phyloP scores from a whole-genome alignment of 1,140 invertebrate genomes.

The Drosophila virilis region DNA sequence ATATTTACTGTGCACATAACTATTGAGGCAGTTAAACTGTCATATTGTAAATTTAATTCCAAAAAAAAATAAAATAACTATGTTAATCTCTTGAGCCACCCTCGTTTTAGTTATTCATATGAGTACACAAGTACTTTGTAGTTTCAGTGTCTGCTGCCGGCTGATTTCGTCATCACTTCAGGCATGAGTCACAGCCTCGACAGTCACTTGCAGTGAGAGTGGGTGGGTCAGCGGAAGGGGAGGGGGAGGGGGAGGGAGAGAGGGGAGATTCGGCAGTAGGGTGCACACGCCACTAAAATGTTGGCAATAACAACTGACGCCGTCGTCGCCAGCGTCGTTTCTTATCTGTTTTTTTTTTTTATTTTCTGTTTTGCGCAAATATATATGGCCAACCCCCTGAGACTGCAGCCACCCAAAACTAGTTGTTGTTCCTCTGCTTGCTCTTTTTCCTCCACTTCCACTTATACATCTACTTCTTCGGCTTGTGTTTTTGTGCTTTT shows the following conservation, averaged over 20 bases:
- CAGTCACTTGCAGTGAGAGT: background rate
- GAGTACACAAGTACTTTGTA: slow-evolving; percentile 28
- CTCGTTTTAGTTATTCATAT: slow-evolving; percentile 36
- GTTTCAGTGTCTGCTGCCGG: slow-evolving; percentile 41
- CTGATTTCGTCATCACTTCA: slow-evolving; percentile 60
- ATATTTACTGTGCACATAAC: no score
- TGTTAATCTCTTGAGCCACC: background rate
- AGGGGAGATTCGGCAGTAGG: background rate
- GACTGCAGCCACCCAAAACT: slow-evolving; percentile 49
- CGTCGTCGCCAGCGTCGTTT: slow-evolving; percentile 30
- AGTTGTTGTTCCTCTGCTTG: slow-evolving; percentile 23
- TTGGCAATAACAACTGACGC: slow-evolving; percentile 66
- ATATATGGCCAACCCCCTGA: slow-evolving; percentile 37
- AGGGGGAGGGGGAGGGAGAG: no score
- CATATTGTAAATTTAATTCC: background rate
- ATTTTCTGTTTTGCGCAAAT: slow-evolving; percentile 20
- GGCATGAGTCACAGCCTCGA: slow-evolving; percentile 48
- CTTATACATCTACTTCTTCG: background rate
- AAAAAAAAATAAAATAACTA: background rate
- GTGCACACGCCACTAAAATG: slow-evolving; percentile 40
- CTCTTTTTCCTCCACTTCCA: background rate
- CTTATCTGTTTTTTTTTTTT: slow-evolving; percentile 28
- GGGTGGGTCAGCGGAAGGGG: background rate
- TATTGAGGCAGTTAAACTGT: no score
- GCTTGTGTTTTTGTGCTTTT: slow-evolving; percentile 10